Evolutionary conservation across 2,797 vertebrate species (phyloP), one percentile per base, ranked within the genome.

Genomic region (Spondyliosoma cantharus): DNA sequence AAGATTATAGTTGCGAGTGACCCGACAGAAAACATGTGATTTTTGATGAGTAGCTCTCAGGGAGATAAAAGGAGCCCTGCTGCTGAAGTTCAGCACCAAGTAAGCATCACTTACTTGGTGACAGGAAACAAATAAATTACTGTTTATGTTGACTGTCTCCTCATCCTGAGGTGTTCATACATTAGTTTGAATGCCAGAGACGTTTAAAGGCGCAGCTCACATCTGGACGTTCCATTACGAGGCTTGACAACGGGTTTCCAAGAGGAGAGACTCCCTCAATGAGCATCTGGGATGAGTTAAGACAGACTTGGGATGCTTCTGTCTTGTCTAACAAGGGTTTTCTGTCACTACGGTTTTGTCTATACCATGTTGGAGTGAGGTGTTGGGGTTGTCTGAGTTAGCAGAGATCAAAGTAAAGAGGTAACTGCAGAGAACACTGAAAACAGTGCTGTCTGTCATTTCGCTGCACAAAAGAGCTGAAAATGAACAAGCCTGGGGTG

Each of bases 191-290:
- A 59, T 58, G 37, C 74, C 42, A 0, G 16, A 76, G 72, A 65
- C 4, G 17, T 79, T 89, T 87, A 66, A 90, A 88, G 78, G 87
- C 3, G 52, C 52, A 19, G 32, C 69, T 83, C 83, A 85, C 87
- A 91, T 92, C 78, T 89, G 88, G 90, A 83, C 42, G 24, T 73
- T 67, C 12, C 46, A 93, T 93, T 89, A 91, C 29, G 29, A 89
- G 91, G 80, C 62, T 71, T 49, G 37, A 64, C 66, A 85, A 76
- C 20, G 75, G 50, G 50, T 69, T 81, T 67, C 65, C 19, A 16
- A 68, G 61, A 71, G 63, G 56, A 57, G 64, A 61, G 19, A 24
- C 59, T 59, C 16, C 66, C 50, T 74, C 76, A 54, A 5, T 49
- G 62, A 72, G 73, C 86, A 86, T 86, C 71, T 88, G 88, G 88